Conservation (phyloP, 2,113 vertebrate species). For the Pantherophis guttatus region DNA sequence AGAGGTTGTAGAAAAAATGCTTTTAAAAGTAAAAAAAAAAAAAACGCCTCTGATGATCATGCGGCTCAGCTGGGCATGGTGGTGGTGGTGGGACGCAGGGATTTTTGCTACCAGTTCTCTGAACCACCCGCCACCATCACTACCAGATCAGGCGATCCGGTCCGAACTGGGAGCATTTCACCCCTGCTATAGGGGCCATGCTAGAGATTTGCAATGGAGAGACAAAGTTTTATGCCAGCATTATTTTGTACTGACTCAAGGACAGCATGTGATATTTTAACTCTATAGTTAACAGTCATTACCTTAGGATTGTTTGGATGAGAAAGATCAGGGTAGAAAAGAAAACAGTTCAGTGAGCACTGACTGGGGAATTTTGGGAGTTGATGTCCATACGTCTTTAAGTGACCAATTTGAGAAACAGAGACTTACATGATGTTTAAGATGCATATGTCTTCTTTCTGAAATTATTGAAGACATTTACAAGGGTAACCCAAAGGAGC, state of each 20-base stretch:
- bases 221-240: neutral
- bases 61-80: too few relatives aligned
- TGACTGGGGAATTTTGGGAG: neutral
- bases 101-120: too few relatives aligned
- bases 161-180: too few relatives aligned
- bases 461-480: neutral
- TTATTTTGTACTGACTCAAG: neutral
- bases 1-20: too few relatives aligned
- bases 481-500: neutral
- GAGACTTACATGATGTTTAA: neutral
- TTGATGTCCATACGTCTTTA: neutral
- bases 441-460: neutral
- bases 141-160: too few relatives aligned
- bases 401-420: neutral
- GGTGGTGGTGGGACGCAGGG: too few relatives aligned
- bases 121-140: too few relatives aligned
- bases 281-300: neutral
- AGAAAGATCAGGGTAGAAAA: neutral
- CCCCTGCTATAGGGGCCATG: neutral
- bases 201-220: neutral
- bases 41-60: too few relatives aligned
- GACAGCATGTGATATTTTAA: neutral
- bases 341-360: neutral
- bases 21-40: too few relatives aligned
- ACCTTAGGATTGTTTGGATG: neutral